Evolutionary conservation across 2,113 vertebrate species (phyloP).

Genomic region (Notiomystis cincta): DNA sequence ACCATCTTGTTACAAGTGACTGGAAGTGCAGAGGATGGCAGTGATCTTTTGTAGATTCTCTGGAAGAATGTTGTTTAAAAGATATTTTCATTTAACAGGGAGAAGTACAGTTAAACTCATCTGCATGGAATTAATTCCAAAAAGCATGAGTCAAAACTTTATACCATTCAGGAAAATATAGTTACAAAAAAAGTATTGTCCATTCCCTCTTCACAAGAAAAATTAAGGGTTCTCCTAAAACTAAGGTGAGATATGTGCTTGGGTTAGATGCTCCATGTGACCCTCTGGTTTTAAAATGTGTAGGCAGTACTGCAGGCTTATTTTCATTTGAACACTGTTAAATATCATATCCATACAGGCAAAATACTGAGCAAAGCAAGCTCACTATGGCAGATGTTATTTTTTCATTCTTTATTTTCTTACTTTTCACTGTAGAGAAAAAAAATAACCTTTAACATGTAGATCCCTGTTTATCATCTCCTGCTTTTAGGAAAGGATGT

Average conservation of each 20-base stretch:
- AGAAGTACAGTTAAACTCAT: not conserved
- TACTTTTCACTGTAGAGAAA: not conserved
- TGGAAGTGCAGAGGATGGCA: not conserved
- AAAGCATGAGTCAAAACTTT: not conserved
- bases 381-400: not conserved
- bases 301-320: not conserved
- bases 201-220: not conserved
- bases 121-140: not conserved
- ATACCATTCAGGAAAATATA: not conserved
- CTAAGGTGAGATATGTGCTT: not conserved
- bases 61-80: not conserved
- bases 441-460: not conserved
- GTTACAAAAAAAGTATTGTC: not conserved
- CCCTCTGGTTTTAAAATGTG: not conserved
- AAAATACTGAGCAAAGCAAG: not conserved
- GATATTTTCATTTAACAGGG: not conserved
- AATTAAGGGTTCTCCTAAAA: not conserved
- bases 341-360: not conserved
- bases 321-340: not conserved
- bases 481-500: not conserved
- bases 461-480: not conserved
- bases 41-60: not conserved
- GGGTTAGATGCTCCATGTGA: not conserved
- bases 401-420: not conserved
- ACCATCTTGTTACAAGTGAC: not conserved